These are phyloP conservation scores for Bicyclus anynana DNA, from an alignment of 1,140 invertebrate species.

Conservation along the genomic window DNA sequence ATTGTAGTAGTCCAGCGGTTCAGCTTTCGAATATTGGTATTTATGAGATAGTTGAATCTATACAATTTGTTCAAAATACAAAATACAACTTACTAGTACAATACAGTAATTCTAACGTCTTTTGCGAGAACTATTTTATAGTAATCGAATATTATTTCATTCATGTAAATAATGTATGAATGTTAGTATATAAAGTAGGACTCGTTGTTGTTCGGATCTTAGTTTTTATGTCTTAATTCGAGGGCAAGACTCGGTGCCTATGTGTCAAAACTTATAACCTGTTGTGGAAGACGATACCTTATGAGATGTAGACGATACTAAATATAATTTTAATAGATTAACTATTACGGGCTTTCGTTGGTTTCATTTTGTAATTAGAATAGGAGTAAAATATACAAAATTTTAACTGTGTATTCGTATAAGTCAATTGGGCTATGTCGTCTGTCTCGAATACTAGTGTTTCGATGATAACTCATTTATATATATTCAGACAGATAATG, in stretches of 20 bases:
- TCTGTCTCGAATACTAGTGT: conserved; percentile 22
- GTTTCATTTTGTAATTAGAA: conserved; percentile 40
- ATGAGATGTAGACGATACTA: conserved; percentile 55
- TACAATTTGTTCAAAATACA: conserved; percentile 58
- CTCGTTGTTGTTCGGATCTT: conserved; percentile 37
- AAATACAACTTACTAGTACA: conserved; percentile 54
- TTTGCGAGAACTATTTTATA: conserved; percentile 47
- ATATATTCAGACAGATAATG: conserved; percentile 21
- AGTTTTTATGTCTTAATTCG: conserved; percentile 36
- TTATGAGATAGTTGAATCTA: conserved; percentile 55
- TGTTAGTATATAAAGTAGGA: conserved; percentile 48
- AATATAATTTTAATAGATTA: conserved; percentile 33
- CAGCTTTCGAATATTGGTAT: conserved; percentile 76
- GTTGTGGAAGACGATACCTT: conserved; percentile 72
- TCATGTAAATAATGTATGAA: conserved; percentile 55
- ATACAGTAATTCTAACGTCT: conserved; percentile 46
- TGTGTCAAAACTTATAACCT: conserved; percentile 56
- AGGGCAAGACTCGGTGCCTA: conserved; percentile 39
- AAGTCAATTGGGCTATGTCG: conserved; percentile 20
- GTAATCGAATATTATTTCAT: conserved; percentile 40
- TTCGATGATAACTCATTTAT: conserved; percentile 20
- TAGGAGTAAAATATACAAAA: conserved; percentile 32
- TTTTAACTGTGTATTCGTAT: conserved; percentile 20
- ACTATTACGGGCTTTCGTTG: conserved; percentile 41
- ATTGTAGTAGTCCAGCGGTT: conserved; percentile 55